Evolutionary conservation across 2,888 invertebrate genomes (phyloP).

Genomic region (Heliconius erato): DNA sequence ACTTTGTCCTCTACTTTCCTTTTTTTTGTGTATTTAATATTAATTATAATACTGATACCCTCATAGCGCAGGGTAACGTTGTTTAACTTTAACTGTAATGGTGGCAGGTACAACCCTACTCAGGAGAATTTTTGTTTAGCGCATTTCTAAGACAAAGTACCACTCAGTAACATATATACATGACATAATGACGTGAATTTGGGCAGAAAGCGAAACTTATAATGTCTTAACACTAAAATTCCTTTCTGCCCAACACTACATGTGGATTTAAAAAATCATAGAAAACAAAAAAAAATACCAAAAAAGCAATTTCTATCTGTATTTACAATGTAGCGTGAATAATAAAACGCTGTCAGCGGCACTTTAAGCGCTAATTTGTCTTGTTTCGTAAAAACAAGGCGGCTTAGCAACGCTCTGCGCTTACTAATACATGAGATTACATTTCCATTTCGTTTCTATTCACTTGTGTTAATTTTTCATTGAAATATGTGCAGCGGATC

Average conservation of each 20-base stretch:
- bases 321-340: conserved; percentile 13
- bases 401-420: conserved; percentile 17
- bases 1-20: background rate
- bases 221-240: no score
- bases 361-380: conserved; percentile 30
- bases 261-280: background rate
- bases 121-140: no score
- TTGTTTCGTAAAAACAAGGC: conserved; percentile 34
- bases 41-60: background rate
- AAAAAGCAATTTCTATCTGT: background rate
- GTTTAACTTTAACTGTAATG: no score
- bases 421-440: conserved; percentile 30
- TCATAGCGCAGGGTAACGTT: no score
- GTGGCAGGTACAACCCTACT: no score
- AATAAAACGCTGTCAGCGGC: conserved; percentile 22
- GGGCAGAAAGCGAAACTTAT: no score
- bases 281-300: background rate
- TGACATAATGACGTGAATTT: no score
- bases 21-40: background rate
- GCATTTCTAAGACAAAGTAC: no score
- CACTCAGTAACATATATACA: no score
- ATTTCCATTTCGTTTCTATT: background rate
- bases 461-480: background rate
- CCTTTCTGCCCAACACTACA: no score
- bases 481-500: background rate